Evolutionary conservation across 2,113 vertebrate species (phyloP).

Genomic region (Pan paniscus): DNA sequence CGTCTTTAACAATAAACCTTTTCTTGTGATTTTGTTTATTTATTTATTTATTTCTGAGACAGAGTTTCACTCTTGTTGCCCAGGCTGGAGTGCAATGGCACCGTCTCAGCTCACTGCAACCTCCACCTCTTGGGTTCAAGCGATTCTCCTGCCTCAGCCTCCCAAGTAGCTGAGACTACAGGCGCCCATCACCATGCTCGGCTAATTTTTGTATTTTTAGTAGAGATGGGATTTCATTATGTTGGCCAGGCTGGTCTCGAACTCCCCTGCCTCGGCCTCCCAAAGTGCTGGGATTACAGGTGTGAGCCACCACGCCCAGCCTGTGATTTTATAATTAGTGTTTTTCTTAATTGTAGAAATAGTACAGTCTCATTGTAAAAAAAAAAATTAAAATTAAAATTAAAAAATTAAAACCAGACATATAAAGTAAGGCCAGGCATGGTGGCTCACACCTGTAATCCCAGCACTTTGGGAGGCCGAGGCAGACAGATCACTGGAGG

Average conservation of each 20-base stretch:
- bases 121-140: neutral
- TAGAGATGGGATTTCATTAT: neutral
- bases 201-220: neutral
- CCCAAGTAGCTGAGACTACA: neutral
- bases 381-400: neutral
- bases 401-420: no score
- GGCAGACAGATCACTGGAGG: no score
- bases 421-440: no score
- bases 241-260: neutral
- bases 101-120: neutral
- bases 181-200: accelerated
- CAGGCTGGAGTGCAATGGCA: neutral
- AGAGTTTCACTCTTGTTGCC: neutral
- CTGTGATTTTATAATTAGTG: no score
- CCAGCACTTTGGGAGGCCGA: no score
- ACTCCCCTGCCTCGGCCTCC: neutral
- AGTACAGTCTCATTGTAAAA: neutral
- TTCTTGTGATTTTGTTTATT: neutral
- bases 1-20: neutral
- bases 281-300: neutral
- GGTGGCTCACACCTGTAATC: no score
- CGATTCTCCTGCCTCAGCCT: neutral
- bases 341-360: neutral
- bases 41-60: neutral
- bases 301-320: neutral